phyloP scores from a whole-genome alignment of 2,888 invertebrate genomes.

The Clunio marinus region DNA sequence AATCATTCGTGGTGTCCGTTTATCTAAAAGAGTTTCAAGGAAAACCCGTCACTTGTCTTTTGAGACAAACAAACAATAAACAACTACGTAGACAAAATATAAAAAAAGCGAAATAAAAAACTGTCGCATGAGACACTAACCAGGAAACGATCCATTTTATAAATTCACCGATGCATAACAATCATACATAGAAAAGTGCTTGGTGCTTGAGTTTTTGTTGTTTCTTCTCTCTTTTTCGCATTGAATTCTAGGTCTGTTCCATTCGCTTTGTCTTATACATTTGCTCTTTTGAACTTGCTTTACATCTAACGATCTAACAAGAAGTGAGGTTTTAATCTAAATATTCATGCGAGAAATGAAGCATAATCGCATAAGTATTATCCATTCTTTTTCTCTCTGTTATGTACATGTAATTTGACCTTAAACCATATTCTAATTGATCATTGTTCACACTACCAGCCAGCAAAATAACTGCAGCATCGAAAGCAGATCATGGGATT shows the following conservation, averaged over 20 bases:
- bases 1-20: neutral
- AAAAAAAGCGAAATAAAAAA: neutral
- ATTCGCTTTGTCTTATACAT: neutral
- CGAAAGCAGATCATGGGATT: neutral
- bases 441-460: constrained; percentile 10
- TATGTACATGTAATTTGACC: neutral
- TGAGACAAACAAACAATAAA: too few relatives aligned
- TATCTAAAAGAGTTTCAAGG: neutral
- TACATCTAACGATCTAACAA: neutral
- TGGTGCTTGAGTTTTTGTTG: constrained; percentile 5
- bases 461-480: neutral
- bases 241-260: neutral
- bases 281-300: constrained; percentile 27
- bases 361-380: neutral
- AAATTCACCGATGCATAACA: constrained; percentile 38
- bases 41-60: neutral
- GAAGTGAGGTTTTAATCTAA: constrained; percentile 1
- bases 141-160: constrained; percentile 39
- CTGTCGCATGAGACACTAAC: constrained; percentile 9
- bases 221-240: neutral
- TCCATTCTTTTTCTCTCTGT: neutral
- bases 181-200: constrained; percentile 11
- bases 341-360: neutral
- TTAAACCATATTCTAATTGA: constrained; percentile 25
- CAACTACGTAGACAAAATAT: neutral